Conservation (phyloP, 2,113 vertebrate species). For the Sporophila hypoxantha region DNA sequence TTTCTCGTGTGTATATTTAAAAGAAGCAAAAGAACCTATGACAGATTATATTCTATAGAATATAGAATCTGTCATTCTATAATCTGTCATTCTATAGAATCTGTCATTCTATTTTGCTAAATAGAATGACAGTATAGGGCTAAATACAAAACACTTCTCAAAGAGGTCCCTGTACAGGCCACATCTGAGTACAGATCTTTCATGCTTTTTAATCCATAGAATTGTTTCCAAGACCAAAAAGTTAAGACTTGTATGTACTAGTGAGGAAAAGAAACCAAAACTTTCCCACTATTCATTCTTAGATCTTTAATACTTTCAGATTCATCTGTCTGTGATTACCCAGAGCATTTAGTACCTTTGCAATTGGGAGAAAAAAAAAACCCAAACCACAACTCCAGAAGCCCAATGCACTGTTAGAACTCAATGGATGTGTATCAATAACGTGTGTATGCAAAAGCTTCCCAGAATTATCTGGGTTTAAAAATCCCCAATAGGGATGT, state of each 20-base stretch:
- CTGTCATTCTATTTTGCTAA: not conserved
- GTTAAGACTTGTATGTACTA: not conserved
- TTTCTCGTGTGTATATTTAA: not conserved
- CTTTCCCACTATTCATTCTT: not conserved
- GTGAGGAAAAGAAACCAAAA: not conserved
- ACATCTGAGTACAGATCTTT: not conserved
- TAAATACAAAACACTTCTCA: not conserved
- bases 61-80: not conserved
- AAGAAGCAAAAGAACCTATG: not conserved
- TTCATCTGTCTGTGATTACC: not conserved
- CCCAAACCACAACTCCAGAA: not conserved
- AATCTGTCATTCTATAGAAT: not conserved
- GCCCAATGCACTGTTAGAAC: not conserved
- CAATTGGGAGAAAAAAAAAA: fast-evolving
- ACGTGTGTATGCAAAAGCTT: not conserved
- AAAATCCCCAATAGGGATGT: not conserved
- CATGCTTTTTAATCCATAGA: not conserved
- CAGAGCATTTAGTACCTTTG: not conserved
- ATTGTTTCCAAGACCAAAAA: not conserved
- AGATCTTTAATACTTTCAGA: not conserved
- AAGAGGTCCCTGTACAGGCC: not conserved
- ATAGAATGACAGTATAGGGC: not conserved
- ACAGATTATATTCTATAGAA: too few species aligned
- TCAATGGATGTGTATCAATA: not conserved
- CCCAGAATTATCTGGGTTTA: not conserved